phyloP scores from a whole-genome alignment of 2,113 vertebrate species.

The Echinops telfairi region DNA sequence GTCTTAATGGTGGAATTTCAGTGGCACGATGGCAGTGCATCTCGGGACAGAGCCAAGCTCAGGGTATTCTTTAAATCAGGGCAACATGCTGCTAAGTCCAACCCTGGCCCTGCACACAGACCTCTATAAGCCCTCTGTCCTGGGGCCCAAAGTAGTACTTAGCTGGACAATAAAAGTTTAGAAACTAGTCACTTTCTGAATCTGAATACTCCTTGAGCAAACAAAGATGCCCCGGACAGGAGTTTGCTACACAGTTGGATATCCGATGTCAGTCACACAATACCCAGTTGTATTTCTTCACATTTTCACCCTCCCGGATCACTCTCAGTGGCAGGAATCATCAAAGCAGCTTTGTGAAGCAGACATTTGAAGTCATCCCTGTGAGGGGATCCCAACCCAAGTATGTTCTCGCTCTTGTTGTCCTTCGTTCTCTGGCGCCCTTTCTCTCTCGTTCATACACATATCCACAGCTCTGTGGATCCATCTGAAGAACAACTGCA shows the following conservation, averaged over 20 bases:
- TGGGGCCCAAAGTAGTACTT: not conserved
- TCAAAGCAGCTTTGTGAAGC: not conserved
- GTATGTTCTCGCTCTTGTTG: fast-evolving
- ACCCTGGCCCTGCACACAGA: not conserved
- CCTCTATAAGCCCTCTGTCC: not conserved
- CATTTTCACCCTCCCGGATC: not conserved
- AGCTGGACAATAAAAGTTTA: not conserved
- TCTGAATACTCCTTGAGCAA: not conserved
- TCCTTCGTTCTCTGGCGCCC: not conserved
- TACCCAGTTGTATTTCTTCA: not conserved
- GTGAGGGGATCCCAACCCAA: not conserved
- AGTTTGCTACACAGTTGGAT: not conserved
- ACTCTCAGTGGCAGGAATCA: not conserved
- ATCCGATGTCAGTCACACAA: fast-evolving
- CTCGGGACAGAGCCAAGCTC: not conserved
- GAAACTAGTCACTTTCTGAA: conserved; percentile 24
- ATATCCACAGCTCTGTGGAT: not conserved
- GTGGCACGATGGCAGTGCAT: not conserved
- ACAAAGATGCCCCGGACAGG: not conserved
- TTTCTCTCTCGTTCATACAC: not conserved
- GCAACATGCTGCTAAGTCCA: not conserved
- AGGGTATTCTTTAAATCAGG: not conserved
- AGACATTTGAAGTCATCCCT: not conserved
- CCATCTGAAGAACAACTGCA: not conserved
- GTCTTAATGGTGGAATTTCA: not conserved